Evolutionary conservation across 2,113 vertebrate genomes (phyloP).

Genomic region (Hemiscyllium ocellatum): DNA sequence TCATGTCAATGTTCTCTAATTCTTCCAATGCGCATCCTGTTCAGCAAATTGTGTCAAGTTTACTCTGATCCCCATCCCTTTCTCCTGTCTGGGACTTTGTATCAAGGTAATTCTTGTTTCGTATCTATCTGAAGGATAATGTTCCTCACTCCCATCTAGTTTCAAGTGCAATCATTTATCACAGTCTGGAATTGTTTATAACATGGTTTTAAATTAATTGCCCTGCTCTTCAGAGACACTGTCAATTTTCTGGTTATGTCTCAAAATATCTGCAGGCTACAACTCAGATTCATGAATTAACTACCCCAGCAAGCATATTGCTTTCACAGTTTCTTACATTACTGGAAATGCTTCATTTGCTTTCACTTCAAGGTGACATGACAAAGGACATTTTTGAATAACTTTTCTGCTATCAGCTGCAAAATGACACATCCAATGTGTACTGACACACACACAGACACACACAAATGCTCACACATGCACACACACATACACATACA

Average conservation of each 20-base stretch:
- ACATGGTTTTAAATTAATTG: constrained; percentile 19
- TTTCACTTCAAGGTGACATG: constrained; percentile 17
- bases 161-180: background rate
- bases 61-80: background rate
- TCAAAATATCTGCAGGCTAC: background rate
- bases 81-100: background rate
- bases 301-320: background rate
- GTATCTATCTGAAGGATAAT: background rate
- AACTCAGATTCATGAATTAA: constrained; percentile 21
- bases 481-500: too few species aligned
- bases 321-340: constrained; percentile 21
- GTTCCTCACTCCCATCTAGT: background rate
- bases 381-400: background rate
- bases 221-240: background rate
- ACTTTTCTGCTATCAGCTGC: background rate
- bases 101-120: background rate
- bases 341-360: background rate
- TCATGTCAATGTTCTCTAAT: background rate
- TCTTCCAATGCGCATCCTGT: background rate
- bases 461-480: background rate
- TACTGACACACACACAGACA: too few species aligned
- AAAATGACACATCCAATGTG: background rate
- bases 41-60: background rate
- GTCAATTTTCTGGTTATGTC: constrained; percentile 21
- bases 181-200: background rate